Conservation (phyloP, 2,888 invertebrate species). For the Lymantria dispar region DNA sequence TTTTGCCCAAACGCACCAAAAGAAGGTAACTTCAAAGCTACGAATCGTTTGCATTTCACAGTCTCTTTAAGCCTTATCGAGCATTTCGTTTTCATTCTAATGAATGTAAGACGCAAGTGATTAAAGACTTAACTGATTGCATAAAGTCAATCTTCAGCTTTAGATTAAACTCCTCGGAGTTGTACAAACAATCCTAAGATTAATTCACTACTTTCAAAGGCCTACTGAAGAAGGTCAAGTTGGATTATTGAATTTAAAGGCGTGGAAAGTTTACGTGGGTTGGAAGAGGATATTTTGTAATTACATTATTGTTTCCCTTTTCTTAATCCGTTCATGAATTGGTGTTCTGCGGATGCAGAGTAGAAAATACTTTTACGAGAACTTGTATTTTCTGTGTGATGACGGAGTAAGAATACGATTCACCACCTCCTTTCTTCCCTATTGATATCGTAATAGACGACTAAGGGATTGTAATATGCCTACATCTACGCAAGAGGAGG, state of each 20-base stretch:
- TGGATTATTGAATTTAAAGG: not conserved
- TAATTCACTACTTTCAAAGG: constrained; percentile 17
- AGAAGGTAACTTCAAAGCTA: no score
- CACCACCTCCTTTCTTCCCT: no score
- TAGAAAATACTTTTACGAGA: no score
- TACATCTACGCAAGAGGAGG: no score
- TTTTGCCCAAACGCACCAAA: no score
- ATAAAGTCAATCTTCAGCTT: constrained; percentile 29
- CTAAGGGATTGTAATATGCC: no score
- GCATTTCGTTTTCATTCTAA: constrained; percentile 9
- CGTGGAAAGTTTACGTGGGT: not conserved
- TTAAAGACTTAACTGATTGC: constrained; percentile 29
- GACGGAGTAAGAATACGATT: no score
- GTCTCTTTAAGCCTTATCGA: not conserved
- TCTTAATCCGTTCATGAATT: not conserved
- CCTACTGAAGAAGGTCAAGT: not conserved
- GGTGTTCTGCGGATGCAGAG: not conserved
- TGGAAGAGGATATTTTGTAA: not conserved
- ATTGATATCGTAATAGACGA: no score
- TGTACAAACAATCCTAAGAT: constrained; percentile 19
- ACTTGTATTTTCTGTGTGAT: no score
- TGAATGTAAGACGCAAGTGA: constrained; percentile 21
- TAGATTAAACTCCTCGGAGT: constrained; percentile 19
- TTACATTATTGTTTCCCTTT: not conserved
- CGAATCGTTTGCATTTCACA: not conserved